A percentile compares a stretch with the other conserved stretches of the same genome.
Conservation (phyloP, 2,113 vertebrate species). For the Ceratotherium simum region DNA sequence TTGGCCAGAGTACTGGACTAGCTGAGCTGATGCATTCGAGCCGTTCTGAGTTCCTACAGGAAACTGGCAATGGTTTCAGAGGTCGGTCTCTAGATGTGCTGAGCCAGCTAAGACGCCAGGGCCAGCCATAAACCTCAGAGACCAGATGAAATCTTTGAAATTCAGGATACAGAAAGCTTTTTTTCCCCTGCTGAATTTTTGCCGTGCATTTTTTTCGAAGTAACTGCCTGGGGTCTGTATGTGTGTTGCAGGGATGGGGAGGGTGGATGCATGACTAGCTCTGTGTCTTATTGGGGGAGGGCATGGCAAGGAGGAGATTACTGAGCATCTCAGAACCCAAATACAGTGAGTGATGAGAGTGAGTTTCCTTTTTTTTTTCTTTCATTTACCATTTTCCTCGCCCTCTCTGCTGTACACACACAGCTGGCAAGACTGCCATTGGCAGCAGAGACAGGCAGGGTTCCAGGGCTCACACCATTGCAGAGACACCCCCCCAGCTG, state of each 20-base stretch:
- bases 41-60: background rate
- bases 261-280: too few relatives aligned
- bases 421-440: background rate
- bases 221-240: background rate
- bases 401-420: background rate
- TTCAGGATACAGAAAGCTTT: background rate
- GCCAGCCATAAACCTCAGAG: background rate
- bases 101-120: background rate
- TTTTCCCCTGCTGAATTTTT: background rate
- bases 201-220: background rate
- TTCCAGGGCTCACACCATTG: background rate
- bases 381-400: background rate
- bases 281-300: background rate
- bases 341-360: background rate
- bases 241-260: too few relatives aligned
- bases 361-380: constrained; percentile 1
- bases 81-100: background rate
- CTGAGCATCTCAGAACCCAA: background rate
- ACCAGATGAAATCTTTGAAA: background rate
- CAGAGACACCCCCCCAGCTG: background rate
- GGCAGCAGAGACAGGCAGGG: background rate
- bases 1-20: background rate
- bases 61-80: background rate
- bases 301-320: background rate
- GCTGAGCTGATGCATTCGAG: background rate